phyloP scores from a whole-genome alignment of 2,888 invertebrate genomes.

The Cephalotes varians region DNA sequence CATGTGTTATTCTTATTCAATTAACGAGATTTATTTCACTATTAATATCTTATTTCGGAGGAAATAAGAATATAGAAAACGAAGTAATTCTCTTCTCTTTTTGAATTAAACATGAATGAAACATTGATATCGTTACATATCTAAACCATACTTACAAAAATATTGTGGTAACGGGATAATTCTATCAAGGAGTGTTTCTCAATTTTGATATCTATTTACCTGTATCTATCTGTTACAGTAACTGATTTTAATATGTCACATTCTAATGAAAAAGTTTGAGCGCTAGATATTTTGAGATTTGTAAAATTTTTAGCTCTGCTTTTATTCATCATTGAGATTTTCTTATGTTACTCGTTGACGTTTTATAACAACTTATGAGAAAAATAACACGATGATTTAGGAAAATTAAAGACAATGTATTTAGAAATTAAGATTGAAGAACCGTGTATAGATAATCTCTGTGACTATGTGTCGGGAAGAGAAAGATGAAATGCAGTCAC shows the following conservation, averaged over 20 bases:
- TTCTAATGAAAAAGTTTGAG: neutral
- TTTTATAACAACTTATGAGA: neutral
- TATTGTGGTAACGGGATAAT: neutral
- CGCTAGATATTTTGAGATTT: neutral
- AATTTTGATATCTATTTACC: neutral
- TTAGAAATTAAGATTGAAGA: neutral
- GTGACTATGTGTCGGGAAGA: neutral
- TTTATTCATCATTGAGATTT: neutral
- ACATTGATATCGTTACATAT: neutral
- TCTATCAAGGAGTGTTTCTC: neutral
- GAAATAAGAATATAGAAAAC: neutral
- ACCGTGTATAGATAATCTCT: neutral
- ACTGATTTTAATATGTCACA: neutral
- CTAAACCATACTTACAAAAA: neutral
- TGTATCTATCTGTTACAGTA: neutral
- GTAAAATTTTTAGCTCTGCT: neutral
- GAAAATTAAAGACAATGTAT: neutral
- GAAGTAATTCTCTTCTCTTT: neutral
- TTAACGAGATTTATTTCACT: neutral
- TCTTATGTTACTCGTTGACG: no score
- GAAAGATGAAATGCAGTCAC: slow-evolving; percentile 26
- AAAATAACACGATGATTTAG: neutral
- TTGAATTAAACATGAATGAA: neutral
- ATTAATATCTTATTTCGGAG: neutral
- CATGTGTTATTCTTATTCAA: neutral